Base-by-base conservation (phyloP, 92 coral and sea anemone genomes). In the Micromussa lordhowensis region DNA sequence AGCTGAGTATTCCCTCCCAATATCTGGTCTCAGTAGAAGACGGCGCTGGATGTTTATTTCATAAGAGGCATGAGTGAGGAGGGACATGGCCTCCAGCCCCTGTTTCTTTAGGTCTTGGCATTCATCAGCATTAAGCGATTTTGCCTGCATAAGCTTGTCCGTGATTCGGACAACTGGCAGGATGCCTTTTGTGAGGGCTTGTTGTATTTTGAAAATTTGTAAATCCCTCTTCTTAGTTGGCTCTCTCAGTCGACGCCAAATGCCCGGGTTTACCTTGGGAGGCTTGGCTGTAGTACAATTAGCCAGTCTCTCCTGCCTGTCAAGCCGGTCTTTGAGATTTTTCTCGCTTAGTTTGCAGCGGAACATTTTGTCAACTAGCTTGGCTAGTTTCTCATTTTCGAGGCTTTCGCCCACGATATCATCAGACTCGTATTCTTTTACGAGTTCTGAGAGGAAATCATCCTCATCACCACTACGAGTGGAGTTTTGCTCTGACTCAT, bases 81-180 rank as follows among this genome's bases (percentile, higher is more conserved):
- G 81, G 16, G 96, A 94, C 85, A 90, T 30, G 80, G 96, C 91
- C 44, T 94, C 83, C 22, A 94, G 81, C 80, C 90, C 92, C 26
- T 63, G 70, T 63, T 57, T 75, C 77, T 91, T 91, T 64, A 69
- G 16, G 9, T 73, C 49, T 24, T 91, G 96, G 36, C 36, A 68
- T 24, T 68, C 73, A 34, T 80, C 85, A 1, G 57, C 96, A 30
- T 64, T 71, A 44, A 81, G 75, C 78, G 73, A 70, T 38, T 78
- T 80, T 26, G 82, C 89, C 84, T 86, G 18, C 94, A 93, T 93
- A 40, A 40, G 48, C 48, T 40, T 40, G 48, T 40, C 48, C 0
- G 48, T 40, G 4, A 93, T 86, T 1, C 86, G 81, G 24, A 72
- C 72, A 40, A 93, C 80, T 10, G 94, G 96, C 49, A 88, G 36